A percentile compares a stretch with the other conserved stretches of the same genome.
These are phyloP conservation scores for Eilema griseolum DNA, from an alignment of 2,888 invertebrate species.

Conservation along the genomic window DNA sequence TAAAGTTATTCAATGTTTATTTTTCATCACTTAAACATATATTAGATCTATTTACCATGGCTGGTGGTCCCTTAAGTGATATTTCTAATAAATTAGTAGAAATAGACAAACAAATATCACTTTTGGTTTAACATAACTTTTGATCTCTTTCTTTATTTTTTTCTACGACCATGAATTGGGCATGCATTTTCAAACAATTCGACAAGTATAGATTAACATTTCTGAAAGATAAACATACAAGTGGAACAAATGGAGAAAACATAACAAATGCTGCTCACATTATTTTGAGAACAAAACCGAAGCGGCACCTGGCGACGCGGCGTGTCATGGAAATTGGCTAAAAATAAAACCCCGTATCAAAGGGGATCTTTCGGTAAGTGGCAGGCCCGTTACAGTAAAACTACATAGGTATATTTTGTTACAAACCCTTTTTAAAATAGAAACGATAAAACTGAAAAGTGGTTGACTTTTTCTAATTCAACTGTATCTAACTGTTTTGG, in stretches of 20 bases:
- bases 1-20: too few species aligned
- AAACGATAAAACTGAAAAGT: background rate
- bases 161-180: background rate
- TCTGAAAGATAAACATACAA: slow-evolving; percentile 42
- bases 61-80: background rate
- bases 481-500: background rate
- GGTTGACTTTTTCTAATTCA: background rate
- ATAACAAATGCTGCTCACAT: slow-evolving; percentile 48
- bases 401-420: background rate
- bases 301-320: slow-evolving; percentile 50
- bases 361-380: slow-evolving; percentile 50
- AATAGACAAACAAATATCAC: background rate
- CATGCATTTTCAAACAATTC: slow-evolving; percentile 13
- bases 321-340: slow-evolving; percentile 58
- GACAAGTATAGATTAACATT: slow-evolving; percentile 21
- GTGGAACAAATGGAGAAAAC: slow-evolving; percentile 43
- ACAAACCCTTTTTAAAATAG: background rate
- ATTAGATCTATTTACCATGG: background rate
- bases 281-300: slow-evolving; percentile 54
- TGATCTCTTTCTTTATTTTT: slow-evolving; percentile 14
- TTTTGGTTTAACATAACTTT: background rate
- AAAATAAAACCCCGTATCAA: slow-evolving; percentile 68
- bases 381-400: slow-evolving; percentile 30
- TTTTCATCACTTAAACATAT: background rate
- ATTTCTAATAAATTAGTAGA: background rate